Percentiles rank a stretch among this genome's conserved stretches.
phyloP scores from a whole-genome alignment of 92 coral and sea anemone species.

The Epizoanthus scotinus region DNA sequence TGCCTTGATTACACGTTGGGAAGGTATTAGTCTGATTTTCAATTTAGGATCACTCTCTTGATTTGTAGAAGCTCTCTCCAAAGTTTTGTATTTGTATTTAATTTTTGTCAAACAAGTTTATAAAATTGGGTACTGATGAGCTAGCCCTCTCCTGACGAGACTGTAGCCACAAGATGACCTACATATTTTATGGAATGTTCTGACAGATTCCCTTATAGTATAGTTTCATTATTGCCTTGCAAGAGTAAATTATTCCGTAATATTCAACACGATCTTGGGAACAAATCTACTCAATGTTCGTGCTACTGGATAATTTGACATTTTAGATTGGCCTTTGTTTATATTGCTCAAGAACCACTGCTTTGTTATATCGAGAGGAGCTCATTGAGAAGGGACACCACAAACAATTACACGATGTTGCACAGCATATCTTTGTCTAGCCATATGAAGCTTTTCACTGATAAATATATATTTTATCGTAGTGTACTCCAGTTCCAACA shows the following conservation, averaged over 20 bases:
- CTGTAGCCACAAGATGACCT: neutral
- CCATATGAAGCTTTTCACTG: neutral
- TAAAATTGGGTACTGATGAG: neutral
- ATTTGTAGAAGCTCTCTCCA: neutral
- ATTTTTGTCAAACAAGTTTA: neutral
- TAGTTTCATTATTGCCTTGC: neutral
- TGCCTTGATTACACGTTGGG: neutral
- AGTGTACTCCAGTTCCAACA: neutral
- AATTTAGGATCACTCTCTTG: neutral
- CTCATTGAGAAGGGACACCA: neutral
- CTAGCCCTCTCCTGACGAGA: neutral
- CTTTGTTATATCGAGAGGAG: neutral
- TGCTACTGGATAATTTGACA: neutral
- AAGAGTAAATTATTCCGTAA: neutral
- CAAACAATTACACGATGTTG: neutral
- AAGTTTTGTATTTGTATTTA: neutral
- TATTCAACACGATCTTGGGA: neutral
- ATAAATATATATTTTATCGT: too few species aligned
- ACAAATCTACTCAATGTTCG: neutral
- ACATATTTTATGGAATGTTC: neutral
- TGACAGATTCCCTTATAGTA: neutral
- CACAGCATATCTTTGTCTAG: neutral
- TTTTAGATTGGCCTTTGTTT: neutral
- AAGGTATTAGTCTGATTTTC: neutral
- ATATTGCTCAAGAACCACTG: neutral